A percentile compares a stretch with the other conserved stretches of the same genome.
phyloP scores from a whole-genome alignment of 2,888 invertebrate genomes.

The Pharmacophagus antenor region DNA sequence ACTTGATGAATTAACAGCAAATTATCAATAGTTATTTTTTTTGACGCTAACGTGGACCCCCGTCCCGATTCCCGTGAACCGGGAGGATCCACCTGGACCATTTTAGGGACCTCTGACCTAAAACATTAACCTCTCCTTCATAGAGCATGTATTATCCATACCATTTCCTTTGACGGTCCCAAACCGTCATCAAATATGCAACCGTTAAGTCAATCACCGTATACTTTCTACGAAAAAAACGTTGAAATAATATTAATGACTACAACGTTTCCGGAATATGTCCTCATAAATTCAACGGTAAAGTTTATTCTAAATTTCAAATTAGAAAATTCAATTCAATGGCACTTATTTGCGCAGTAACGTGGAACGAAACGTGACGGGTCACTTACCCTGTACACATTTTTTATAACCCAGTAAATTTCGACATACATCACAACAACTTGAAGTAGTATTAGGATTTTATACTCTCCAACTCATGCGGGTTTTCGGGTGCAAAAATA shows the following conservation, averaged over 20 bases:
- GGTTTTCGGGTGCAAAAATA: slow-evolving; percentile 17
- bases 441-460: not conserved
- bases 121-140: not conserved
- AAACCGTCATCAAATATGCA: not conserved
- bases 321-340: slow-evolving; percentile 27
- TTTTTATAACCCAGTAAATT: slow-evolving; percentile 31
- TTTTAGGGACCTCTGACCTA: no score
- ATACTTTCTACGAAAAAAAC: not conserved
- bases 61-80: no score
- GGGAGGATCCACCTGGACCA: no score
- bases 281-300: slow-evolving; percentile 12
- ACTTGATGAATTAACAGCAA: no score
- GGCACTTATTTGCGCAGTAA: slow-evolving; percentile 29
- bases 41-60: no score
- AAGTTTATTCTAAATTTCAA: slow-evolving; percentile 33
- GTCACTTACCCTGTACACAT: slow-evolving; percentile 40
- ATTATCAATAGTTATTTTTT: no score
- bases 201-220: not conserved
- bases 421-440: not conserved
- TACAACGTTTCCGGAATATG: slow-evolving; percentile 8
- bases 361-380: slow-evolving; percentile 47
- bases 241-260: slow-evolving; percentile 17
- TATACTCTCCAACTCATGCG: slow-evolving; percentile 8
- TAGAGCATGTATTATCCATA: not conserved
- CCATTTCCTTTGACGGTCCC: slow-evolving; percentile 5